Evolutionary conservation across 2,113 vertebrate genomes (phyloP).

Genomic region (Casuarius casuarius): DNA sequence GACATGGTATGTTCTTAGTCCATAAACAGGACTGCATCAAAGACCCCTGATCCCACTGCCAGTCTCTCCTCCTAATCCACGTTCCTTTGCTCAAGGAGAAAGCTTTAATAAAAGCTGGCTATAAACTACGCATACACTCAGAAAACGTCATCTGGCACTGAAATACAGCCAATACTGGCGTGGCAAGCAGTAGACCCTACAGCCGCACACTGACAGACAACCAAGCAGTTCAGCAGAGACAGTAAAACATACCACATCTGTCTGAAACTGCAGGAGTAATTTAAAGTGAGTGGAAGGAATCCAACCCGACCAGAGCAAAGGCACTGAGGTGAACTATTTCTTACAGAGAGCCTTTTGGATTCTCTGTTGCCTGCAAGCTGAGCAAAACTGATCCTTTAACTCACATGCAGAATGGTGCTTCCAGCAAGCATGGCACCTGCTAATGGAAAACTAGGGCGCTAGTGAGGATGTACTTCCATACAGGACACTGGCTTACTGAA

Average conservation of each 20-base stretch:
- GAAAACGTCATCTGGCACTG: conserved; percentile 44
- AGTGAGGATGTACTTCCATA: neutral
- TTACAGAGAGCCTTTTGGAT: neutral
- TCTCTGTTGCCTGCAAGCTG: neutral
- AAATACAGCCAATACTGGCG: neutral
- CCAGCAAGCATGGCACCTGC: neutral
- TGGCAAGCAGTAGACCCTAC: neutral
- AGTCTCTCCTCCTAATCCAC: neutral
- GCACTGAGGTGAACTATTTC: neutral
- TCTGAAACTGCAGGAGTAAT: neutral
- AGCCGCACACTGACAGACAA: neutral
- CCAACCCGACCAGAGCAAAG: neutral
- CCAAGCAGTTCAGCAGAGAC: neutral
- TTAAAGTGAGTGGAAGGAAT: accelerated
- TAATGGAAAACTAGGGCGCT: neutral
- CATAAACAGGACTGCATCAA: neutral
- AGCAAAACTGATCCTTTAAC: neutral
- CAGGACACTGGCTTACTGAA: neutral
- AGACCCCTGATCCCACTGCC: neutral
- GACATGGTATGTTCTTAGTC: neutral
- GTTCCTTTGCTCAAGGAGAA: conserved; percentile 41
- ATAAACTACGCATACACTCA: neutral
- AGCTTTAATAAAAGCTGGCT: neutral
- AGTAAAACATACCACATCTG: neutral
- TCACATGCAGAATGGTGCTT: neutral